A percentile compares a stretch with the other conserved stretches of the same genome.
Conservation (phyloP, 2,888 invertebrate species). For the Leucozona laternaria region DNA sequence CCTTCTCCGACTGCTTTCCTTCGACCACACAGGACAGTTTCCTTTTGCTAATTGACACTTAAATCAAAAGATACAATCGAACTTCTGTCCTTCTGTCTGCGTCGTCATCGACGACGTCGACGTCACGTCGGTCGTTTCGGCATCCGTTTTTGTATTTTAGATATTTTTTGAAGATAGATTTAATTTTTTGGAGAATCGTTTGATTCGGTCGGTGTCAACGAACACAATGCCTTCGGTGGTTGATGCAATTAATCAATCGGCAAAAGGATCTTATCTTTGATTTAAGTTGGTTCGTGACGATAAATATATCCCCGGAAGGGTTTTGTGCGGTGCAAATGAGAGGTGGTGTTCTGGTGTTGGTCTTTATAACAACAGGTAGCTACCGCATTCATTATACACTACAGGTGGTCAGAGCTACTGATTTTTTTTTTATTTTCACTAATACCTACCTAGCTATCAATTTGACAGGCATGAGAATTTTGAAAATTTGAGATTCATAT, state of each 20-base stretch:
- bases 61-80: conserved; percentile 73
- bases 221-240: conserved; percentile 48
- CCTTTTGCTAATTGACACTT: conserved; percentile 75
- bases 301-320: conserved; percentile 52
- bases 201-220: conserved; percentile 57
- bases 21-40: conserved; percentile 73
- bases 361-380: conserved; percentile 33
- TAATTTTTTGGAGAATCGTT: conserved; percentile 37
- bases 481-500: neutral
- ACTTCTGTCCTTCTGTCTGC: conserved; percentile 51
- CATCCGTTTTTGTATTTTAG: conserved; percentile 35
- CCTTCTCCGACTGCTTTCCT: conserved; percentile 9
- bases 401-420: conserved; percentile 70
- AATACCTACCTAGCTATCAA: neutral
- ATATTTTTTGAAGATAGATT: conserved; percentile 25
- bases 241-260: conserved; percentile 72
- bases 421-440: neutral
- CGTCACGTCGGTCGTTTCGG: conserved; percentile 38
- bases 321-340: conserved; percentile 53
- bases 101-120: neutral
- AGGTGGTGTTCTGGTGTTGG: conserved; percentile 18
- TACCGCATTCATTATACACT: conserved; percentile 10
- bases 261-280: conserved; percentile 67
- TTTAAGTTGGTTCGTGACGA: conserved; percentile 61
- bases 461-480: conserved; percentile 33